phyloP scores from a whole-genome alignment of 2,797 vertebrate species.

The Coendou prehensilis region DNA sequence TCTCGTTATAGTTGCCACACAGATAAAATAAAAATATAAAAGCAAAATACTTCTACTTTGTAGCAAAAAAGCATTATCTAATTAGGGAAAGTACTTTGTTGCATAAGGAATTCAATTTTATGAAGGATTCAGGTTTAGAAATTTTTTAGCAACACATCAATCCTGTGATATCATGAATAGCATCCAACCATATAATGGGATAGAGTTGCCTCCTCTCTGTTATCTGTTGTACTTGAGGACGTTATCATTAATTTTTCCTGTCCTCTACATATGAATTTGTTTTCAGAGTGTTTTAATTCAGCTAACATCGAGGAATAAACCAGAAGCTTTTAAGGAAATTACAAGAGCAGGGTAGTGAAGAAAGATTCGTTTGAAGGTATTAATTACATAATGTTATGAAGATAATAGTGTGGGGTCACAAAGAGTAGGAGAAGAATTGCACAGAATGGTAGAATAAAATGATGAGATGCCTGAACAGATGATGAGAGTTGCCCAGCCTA shows the following conservation, averaged over 20 bases:
- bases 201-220: background rate
- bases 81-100: background rate
- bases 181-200: background rate
- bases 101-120: background rate
- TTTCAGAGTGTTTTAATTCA: conserved; percentile 45
- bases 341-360: background rate
- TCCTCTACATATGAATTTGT: background rate
- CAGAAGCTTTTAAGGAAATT: conserved; percentile 59
- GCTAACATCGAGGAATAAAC: conserved; percentile 6
- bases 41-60: background rate
- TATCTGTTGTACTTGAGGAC: background rate
- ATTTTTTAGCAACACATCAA: background rate
- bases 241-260: background rate
- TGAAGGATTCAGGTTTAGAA: background rate
- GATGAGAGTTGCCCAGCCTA: background rate
- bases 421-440: background rate
- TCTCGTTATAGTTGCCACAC: background rate
- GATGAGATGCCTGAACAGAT: background rate
- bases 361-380: background rate
- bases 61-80: background rate
- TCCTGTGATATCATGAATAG: background rate
- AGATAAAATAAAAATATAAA: background rate
- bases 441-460: background rate
- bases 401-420: background rate
- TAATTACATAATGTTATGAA: background rate